phyloP scores from a whole-genome alignment of 1,140 invertebrate species.

The Idris sp. region DNA sequence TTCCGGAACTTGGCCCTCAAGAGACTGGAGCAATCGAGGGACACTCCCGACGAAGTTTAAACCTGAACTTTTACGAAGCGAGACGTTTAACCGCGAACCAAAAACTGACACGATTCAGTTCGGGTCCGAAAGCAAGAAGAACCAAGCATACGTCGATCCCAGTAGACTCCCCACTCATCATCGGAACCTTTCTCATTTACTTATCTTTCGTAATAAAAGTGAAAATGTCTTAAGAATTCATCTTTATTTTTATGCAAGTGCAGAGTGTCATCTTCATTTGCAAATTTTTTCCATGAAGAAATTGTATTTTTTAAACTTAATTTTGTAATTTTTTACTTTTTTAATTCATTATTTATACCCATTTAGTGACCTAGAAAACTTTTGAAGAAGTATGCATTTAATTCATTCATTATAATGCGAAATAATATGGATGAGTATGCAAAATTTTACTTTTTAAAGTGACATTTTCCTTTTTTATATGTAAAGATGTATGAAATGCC shows the following conservation, averaged over 20 bases:
- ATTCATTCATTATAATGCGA: too few species aligned
- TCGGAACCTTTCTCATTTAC: conserved; percentile 56
- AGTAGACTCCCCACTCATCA: conserved; percentile 51
- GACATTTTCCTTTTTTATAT: too few species aligned
- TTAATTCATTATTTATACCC: too few species aligned
- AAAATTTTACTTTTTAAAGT: too few species aligned
- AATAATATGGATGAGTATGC: too few species aligned
- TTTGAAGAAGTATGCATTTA: too few species aligned
- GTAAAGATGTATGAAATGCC: too few species aligned
- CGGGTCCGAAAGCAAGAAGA: conserved; percentile 56
- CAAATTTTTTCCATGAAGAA: too few species aligned
- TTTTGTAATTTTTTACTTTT: too few species aligned
- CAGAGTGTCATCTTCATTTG: too few species aligned
- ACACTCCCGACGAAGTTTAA: conserved; percentile 55
- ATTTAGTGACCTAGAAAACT: too few species aligned
- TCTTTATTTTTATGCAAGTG: conserved; percentile 17
- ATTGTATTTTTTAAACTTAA: too few species aligned
- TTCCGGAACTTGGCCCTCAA: conserved; percentile 25
- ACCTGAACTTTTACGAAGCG: conserved; percentile 50
- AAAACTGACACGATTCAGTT: conserved; percentile 67
- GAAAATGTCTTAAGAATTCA: conserved; percentile 22
- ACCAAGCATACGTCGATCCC: conserved; percentile 40
- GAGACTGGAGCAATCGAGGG: conserved; percentile 28
- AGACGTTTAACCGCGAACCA: conserved; percentile 64
- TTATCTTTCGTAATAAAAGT: conserved; percentile 51